Percentiles rank a stretch among this genome's conserved stretches.
Conservation (phyloP, 2,797 vertebrate species). For the Centroberyx gerrardi region DNA sequence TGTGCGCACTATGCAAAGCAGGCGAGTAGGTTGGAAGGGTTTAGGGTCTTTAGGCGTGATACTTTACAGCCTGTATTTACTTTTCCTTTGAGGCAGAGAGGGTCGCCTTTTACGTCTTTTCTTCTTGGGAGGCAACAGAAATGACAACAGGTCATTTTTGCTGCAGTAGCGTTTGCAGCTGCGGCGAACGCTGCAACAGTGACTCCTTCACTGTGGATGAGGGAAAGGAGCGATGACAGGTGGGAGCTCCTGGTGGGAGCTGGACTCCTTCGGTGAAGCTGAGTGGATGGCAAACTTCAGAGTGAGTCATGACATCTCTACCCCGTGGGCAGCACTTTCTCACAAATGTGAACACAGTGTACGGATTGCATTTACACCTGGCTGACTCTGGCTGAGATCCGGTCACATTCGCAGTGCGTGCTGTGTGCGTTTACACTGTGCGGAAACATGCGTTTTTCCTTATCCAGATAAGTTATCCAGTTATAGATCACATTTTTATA, state of each 20-base stretch:
- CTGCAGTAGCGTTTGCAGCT: slow-evolving; percentile 39
- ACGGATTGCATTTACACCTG: too few relatives aligned
- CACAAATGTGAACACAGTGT: too few relatives aligned
- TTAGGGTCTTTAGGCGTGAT: too few relatives aligned
- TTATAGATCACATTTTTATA: neutral
- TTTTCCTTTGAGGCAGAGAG: slow-evolving; percentile 22
- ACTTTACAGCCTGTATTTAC: too few relatives aligned
- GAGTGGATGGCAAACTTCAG: slow-evolving; percentile 7
- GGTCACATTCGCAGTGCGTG: neutral
- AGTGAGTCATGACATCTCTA: too few relatives aligned
- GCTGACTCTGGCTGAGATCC: neutral
- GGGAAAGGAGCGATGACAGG: slow-evolving; percentile 49
- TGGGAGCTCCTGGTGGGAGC: slow-evolving; percentile 58
- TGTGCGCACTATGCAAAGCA: too few relatives aligned
- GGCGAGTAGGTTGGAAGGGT: too few relatives aligned
- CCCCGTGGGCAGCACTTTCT: too few relatives aligned
- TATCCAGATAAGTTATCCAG: neutral
- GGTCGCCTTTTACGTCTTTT: slow-evolving; percentile 54
- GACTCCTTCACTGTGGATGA: slow-evolving; percentile 14
- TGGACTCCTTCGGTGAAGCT: slow-evolving; percentile 33
- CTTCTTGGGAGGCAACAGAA: slow-evolving; percentile 29
- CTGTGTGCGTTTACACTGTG: neutral
- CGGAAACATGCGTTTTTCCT: neutral
- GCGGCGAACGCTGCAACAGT: slow-evolving; percentile 51
- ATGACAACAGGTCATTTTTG: slow-evolving; percentile 13